Conservation (phyloP, 2,888 invertebrate species). For the Drosophila formosana region DNA sequence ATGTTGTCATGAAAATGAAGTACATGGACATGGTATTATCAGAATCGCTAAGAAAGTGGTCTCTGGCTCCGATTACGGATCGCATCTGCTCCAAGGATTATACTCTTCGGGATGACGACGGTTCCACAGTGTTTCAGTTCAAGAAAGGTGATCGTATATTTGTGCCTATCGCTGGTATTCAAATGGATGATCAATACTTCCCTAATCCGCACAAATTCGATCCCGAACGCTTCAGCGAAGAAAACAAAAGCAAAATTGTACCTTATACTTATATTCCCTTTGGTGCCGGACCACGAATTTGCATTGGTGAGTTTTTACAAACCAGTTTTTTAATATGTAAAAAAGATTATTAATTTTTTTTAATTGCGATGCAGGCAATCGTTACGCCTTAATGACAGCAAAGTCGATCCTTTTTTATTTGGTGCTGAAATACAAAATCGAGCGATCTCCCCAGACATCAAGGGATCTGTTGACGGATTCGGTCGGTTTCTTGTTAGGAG, state of each 20-base stretch:
- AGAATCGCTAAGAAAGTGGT: slow-evolving; percentile 86
- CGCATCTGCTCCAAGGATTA: slow-evolving; percentile 86
- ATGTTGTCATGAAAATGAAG: slow-evolving; percentile 86
- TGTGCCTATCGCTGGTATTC: slow-evolving; percentile 83
- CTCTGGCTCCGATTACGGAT: slow-evolving; percentile 84
- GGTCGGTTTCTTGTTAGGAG: slow-evolving; percentile 60
- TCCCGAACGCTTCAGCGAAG: slow-evolving; percentile 87
- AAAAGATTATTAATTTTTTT: too few species aligned
- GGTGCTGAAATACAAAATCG: slow-evolving; percentile 65
- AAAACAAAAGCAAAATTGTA: slow-evolving; percentile 85
- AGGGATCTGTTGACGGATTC: slow-evolving; percentile 62
- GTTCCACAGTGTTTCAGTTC: slow-evolving; percentile 86
- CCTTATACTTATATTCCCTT: slow-evolving; percentile 86
- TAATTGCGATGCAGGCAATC: slow-evolving; percentile 60
- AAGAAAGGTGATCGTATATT: slow-evolving; percentile 84
- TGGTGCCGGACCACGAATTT: slow-evolving; percentile 87
- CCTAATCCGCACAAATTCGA: slow-evolving; percentile 86
- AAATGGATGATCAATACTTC: slow-evolving; percentile 86
- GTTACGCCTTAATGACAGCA: slow-evolving; percentile 74
- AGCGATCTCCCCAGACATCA: slow-evolving; percentile 61
- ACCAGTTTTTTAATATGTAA: not conserved
- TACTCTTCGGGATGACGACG: slow-evolving; percentile 68
- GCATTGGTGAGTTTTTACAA: slow-evolving; percentile 85
- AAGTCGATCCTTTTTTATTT: slow-evolving; percentile 74
- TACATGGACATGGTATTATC: slow-evolving; percentile 88